Evolutionary conservation across 1,140 invertebrate genomes (phyloP).

Genomic region (Aphaenogaster rudis): DNA sequence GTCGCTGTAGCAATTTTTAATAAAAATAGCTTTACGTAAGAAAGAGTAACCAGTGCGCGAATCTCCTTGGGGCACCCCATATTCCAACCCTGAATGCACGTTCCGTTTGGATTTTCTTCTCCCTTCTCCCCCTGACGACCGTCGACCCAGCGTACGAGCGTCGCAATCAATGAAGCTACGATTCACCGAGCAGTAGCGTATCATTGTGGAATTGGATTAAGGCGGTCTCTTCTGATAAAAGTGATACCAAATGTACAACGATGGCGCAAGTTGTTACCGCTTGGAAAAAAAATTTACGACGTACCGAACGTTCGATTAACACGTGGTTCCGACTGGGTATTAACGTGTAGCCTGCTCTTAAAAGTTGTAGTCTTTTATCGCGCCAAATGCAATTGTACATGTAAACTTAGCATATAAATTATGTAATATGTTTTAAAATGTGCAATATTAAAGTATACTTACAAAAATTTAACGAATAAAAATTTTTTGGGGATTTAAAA

Average conservation of each 20-base stretch:
- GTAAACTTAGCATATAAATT: not conserved
- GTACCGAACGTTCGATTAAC: not conserved
- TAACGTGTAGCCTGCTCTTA: not conserved
- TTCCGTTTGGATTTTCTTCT: conserved; percentile 66
- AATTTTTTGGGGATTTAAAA: not conserved
- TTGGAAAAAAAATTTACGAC: not conserved
- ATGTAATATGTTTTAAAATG: not conserved
- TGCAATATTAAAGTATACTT: conserved; percentile 6
- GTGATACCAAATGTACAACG: not conserved
- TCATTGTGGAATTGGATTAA: conserved; percentile 42
- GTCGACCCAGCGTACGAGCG: conserved; percentile 80
- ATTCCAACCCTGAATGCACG: conserved; percentile 68
- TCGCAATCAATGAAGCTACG: conserved; percentile 87
- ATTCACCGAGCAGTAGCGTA: conserved; percentile 84
- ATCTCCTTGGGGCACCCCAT: not conserved
- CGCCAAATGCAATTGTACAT: not conserved
- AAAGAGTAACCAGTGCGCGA: not conserved
- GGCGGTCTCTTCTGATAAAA: conserved; percentile 25
- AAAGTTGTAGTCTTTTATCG: not conserved
- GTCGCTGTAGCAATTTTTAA: not conserved
- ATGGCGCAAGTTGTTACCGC: not conserved
- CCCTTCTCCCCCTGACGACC: conserved; percentile 52
- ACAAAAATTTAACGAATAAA: conserved; percentile 1
- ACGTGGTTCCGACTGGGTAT: not conserved
- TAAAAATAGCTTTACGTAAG: conserved; percentile 3